Evolutionary conservation across 2,113 vertebrate genomes (phyloP).

Genomic region (Rhipidura dahli): DNA sequence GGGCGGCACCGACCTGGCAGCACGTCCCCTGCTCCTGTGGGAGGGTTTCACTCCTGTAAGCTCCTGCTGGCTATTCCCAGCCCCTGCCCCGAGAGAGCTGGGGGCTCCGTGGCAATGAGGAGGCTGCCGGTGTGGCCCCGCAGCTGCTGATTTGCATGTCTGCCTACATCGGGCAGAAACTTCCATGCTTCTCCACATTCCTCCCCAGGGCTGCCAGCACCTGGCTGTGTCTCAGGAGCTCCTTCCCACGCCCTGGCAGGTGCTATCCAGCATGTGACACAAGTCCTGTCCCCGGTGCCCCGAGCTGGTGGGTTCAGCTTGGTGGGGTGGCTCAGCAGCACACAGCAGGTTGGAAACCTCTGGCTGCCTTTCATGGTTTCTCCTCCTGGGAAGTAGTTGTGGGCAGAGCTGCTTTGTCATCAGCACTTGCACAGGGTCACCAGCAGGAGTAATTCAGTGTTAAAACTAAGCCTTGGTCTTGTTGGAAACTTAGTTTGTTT

Average conservation of each 20-base stretch:
- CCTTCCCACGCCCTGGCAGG: not conserved
- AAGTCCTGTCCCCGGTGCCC: not conserved
- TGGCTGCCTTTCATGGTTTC: not conserved
- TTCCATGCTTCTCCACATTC: not conserved
- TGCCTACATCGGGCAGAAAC: not conserved
- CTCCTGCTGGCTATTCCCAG: not conserved
- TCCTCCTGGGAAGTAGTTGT: not conserved
- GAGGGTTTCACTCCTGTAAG: not conserved
- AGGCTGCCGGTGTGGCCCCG: not conserved
- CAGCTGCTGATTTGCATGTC: constrained; percentile 40
- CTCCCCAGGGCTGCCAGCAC: not conserved
- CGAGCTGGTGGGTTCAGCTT: rapidly evolving
- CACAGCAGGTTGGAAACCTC: rapidly evolving
- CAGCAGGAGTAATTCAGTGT: not conserved
- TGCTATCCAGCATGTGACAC: rapidly evolving
- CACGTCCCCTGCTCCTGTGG: not conserved
- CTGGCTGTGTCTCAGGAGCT: rapidly evolving
- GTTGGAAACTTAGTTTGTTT: not conserved
- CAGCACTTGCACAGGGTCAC: not conserved
- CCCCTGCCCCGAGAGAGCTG: not conserved
- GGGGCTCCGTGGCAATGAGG: not conserved
- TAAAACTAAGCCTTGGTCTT: not conserved
- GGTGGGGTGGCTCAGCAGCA: not conserved
- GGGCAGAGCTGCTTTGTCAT: not conserved
- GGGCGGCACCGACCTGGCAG: not conserved